Base-by-base conservation (phyloP, 2,797 vertebrate genomes). In the Pseudochirops cupreus region DNA sequence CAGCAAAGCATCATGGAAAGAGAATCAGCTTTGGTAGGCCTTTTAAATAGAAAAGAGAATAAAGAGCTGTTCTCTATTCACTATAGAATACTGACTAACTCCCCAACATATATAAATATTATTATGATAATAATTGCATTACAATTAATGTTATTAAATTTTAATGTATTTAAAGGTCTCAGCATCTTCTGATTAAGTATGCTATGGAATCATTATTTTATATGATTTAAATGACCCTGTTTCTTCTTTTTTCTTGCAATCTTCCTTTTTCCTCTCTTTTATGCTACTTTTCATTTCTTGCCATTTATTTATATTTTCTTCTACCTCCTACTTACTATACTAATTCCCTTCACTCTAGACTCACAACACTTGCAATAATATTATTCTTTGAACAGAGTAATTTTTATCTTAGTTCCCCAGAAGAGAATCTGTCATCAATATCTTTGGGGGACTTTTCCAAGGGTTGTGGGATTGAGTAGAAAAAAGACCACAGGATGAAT, bases 381-480 rank as follows among this genome's bases (percentile, higher is more conserved):
- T 91, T 92, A 29, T 55, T 57, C 90, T 94, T 91, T 62, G 24
- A 96, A 26, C 56, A 92, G 91, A 91, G 12, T 74, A 39, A 18
- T 39, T 56, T 93, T 95, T 62, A n/a, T 58, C 90, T 59, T 90
- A n/a, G n/a, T 52, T 53, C 87, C 62, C 0, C 28, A 6, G 28
- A 16, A 31, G 7, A 92, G 53, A 58, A 90, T 50, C 39, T 26
- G 74, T 46, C 7, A 82, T 82, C 74, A 55, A 53, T 53, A 58
- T 92, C 28, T 92, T 29, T 52, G 50, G 62, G 21, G 62, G 59
- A 58, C 31, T 90, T 92, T 58, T 54, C 67, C 21, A 4, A 92
- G 55, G 59, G 53, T 28, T 18, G 39, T 21, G 46, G 0, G 53
- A 29, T 21, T 54, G 31, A 4, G 0, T 53, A 24, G 90, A 91